phyloP scores from a whole-genome alignment of 2,797 vertebrate genomes.

The Xenentodon cancila region DNA sequence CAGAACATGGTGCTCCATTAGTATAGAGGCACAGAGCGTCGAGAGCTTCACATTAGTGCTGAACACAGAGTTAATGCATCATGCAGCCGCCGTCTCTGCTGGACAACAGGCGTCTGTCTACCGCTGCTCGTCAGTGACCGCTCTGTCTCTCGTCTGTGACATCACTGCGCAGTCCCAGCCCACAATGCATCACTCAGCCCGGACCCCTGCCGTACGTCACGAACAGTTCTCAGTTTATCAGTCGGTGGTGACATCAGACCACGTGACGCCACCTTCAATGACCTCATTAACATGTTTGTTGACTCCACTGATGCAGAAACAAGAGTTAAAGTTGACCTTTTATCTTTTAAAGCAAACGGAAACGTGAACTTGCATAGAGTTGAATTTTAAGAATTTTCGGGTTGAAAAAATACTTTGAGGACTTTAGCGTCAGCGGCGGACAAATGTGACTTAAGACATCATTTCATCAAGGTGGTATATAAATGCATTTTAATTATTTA shows the following conservation, averaged over 20 bases:
- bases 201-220: not conserved
- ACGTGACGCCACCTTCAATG: constrained; percentile 8
- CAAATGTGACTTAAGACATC: too few relatives aligned
- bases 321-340: not conserved
- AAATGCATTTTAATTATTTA: too few relatives aligned
- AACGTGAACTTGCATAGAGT: too few relatives aligned
- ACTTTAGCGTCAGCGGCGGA: too few relatives aligned
- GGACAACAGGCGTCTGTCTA: constrained; percentile 60
- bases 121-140: constrained; percentile 45
- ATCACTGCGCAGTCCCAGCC: constrained; percentile 43
- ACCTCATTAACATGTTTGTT: constrained; percentile 18
- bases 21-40: constrained; percentile 75
- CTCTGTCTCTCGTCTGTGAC: constrained; percentile 58
- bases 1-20: constrained; percentile 81
- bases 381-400: too few relatives aligned
- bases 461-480: too few relatives aligned
- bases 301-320: constrained; percentile 31
- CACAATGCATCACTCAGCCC: constrained; percentile 52
- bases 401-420: too few relatives aligned
- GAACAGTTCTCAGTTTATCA: constrained; percentile 33
- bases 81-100: constrained; percentile 66
- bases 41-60: constrained; percentile 77
- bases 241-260: not conserved
- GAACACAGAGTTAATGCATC: constrained; percentile 81
- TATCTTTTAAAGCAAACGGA: not conserved